Conservation (phyloP, 2,113 vertebrate genomes). For the Hemibagrus wyckioides region DNA sequence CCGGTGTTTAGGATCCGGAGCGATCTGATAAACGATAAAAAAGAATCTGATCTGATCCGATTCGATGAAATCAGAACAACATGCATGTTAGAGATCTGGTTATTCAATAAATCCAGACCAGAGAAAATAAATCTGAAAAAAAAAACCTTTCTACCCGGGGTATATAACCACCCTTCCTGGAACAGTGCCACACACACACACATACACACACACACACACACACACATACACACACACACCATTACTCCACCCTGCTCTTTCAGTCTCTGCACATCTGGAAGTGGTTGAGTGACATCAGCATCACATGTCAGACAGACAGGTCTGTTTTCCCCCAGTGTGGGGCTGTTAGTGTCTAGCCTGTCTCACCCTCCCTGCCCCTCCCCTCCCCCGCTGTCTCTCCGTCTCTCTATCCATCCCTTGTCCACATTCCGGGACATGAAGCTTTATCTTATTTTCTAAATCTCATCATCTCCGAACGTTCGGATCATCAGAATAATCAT, state of each 20-base stretch:
- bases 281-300: conserved; percentile 72
- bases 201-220: background rate
- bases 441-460: background rate
- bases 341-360: conserved; percentile 17
- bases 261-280: conserved; percentile 71
- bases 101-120: background rate
- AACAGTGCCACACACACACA: conserved; percentile 1
- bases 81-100: background rate
- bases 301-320: conserved; percentile 63
- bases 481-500: background rate
- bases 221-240: conserved; percentile 10
- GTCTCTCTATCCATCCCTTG: conserved; percentile 27
- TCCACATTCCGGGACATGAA: background rate
- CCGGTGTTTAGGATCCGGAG: background rate
- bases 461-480: background rate
- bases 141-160: background rate
- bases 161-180: background rate
- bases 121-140: background rate
- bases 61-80: background rate
- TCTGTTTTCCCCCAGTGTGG: conserved; percentile 63
- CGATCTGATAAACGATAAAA: background rate
- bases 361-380: background rate
- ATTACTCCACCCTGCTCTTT: conserved; percentile 54
- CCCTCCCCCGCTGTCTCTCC: background rate
- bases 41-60: background rate